Evolutionary conservation across 1,140 invertebrate species (phyloP).

Genomic region (Paraescarpia echinospica): DNA sequence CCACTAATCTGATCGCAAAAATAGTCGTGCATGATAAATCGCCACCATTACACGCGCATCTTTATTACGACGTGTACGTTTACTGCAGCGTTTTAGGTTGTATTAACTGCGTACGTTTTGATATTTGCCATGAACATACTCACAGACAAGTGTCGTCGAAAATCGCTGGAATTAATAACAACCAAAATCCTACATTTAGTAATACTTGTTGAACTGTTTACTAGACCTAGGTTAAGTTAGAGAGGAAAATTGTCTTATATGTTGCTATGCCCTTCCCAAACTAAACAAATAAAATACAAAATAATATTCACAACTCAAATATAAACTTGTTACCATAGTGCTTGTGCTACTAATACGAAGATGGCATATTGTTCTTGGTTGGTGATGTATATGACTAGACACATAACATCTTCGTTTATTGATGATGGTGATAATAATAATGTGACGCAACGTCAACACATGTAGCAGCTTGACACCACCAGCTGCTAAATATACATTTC

Average conservation of each 20-base stretch:
- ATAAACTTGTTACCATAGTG: no score
- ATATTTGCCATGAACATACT: neutral
- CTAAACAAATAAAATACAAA: no score
- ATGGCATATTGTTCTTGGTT: no score
- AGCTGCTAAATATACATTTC: neutral
- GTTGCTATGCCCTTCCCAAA: no score
- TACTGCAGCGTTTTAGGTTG: neutral
- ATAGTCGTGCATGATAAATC: neutral
- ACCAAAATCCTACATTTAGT: neutral
- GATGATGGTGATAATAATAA: no score
- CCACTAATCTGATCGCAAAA: neutral
- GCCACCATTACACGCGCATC: neutral
- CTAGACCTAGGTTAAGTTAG: neutral
- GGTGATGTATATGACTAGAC: no score
- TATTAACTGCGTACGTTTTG: neutral
- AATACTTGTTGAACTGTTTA: neutral
- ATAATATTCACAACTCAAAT: no score
- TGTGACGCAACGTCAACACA: no score
- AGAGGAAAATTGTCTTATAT: neutral
- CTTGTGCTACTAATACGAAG: no score
- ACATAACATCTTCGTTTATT: no score
- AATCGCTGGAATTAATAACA: neutral
- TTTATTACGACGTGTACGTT: neutral
- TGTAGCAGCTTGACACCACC: no score
- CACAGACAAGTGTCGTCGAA: neutral